Base-by-base conservation (phyloP, 2,797 vertebrate genomes). In the Schizopygopsis pylzovi region DNA sequence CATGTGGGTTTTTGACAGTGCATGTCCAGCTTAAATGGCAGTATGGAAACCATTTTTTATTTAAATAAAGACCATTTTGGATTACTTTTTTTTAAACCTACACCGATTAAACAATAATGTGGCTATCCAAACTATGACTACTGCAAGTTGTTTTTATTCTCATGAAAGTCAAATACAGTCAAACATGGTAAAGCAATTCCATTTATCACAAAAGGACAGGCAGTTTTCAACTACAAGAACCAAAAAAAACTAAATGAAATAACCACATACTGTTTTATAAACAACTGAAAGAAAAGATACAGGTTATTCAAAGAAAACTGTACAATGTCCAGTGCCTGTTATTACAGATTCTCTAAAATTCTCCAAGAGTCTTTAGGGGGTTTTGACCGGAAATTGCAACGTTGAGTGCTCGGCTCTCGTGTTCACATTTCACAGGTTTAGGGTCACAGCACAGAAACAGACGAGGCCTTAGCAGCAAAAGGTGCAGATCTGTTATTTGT, bases 401-500 rank as follows among this genome's bases (percentile, higher is more conserved):
- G 52, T 68, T 25, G 72, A 63, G 56, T 79, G 63, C 73, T 78
- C 86, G 79, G 79, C 75, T 81, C 68, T 70, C 59, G 25, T 71
- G 80, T 81, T 89, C 86, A 85, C 77, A 78, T 87, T 90, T 90
- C 76, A 89, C 86, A 90, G 85, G 82, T 85, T 86, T 85, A 25
- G 67, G 72, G 77, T 87, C 56, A 75, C 39, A 85, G 56, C 87
- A 88, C 73, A 72, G 25, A 41, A 5, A 82, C 12, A 78, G 41
- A 78, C 6, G 59, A 37, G 73, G 78, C 78, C 79, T 73, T 45
- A 61, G 79, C 33, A 28, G 59, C 72, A 43, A 61, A 71, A 91
- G 65, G 37, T 86, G 71, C 81, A 25, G n/a, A 79, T 82, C 68
- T 61, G 61, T 93, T 97, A 98, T 95, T 99, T 99, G 94, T 99